Conservation (phyloP, 2,113 vertebrate species). For the Coptodon bakossiorum region DNA sequence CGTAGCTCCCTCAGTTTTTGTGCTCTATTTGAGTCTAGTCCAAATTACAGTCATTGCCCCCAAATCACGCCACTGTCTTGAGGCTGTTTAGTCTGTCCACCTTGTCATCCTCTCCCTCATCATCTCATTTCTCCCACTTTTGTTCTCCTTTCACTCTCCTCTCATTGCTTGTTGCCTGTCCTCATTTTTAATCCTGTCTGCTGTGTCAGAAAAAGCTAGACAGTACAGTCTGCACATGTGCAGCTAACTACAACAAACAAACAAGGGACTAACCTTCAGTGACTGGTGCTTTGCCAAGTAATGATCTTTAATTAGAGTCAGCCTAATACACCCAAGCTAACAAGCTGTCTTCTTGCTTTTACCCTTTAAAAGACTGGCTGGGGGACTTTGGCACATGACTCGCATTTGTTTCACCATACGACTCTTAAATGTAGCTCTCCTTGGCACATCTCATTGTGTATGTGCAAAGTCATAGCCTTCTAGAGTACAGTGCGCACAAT, state of each 20-base stretch:
- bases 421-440: not conserved
- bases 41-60: conserved; percentile 27
- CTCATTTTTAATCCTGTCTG: not conserved
- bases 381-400: not conserved
- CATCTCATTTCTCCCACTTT: not conserved
- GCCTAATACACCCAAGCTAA: conserved; percentile 40
- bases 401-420: not conserved
- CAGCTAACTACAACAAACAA: not conserved
- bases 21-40: not conserved
- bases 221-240: not conserved
- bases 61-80: conserved; percentile 4
- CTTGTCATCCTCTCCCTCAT: conserved; percentile 18
- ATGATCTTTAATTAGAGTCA: conserved; percentile 61
- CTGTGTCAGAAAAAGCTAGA: not conserved
- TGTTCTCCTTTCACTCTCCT: not conserved
- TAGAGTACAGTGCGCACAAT: not conserved
- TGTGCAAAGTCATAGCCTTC: not conserved
- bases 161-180: not conserved
- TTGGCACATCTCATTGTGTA: not conserved
- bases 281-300: conserved; percentile 47
- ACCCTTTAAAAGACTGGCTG: conserved; percentile 13
- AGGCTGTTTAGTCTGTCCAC: conserved; percentile 4
- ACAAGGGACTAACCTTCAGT: conserved; percentile 28
- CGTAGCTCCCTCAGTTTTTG: not conserved
- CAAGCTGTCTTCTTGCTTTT: conserved; percentile 30